Conservation (phyloP, 2,797 vertebrate species). For the Psittacula derbiana region DNA sequence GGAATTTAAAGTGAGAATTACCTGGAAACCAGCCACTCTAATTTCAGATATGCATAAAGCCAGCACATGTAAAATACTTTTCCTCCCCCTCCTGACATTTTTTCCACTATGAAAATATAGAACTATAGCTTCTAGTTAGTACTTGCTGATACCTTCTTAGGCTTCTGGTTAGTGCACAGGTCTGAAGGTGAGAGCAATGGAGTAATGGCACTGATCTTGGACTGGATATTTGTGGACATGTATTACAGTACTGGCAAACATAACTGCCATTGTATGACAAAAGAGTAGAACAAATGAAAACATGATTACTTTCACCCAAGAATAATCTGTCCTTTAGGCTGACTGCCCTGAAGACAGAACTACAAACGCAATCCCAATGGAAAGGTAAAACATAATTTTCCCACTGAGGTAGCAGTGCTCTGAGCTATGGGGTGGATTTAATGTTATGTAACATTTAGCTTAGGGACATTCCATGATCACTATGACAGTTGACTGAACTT, state of each 20-base stretch:
- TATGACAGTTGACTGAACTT: neutral
- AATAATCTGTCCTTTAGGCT: neutral
- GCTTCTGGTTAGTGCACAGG: neutral
- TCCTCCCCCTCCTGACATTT: fast-evolving
- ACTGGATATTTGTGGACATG: neutral
- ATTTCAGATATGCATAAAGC: neutral
- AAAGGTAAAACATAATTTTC: neutral
- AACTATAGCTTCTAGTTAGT: neutral
- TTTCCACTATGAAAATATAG: neutral
- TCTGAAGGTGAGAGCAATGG: neutral
- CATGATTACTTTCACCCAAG: neutral
- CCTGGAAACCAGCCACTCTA: neutral
- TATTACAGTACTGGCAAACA: neutral
- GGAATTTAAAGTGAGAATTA: neutral
- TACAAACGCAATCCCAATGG: neutral
- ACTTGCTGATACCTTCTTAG: neutral
- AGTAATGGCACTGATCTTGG: neutral
- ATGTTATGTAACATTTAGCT: neutral
- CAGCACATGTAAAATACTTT: neutral
- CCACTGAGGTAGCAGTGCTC: neutral
- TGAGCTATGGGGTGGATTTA: neutral
- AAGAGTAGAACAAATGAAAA: neutral
- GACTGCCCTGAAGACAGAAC: neutral
- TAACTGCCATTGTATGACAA: neutral
- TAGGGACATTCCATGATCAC: neutral